These are phyloP conservation scores for Polyommatus iphigenia DNA, from an alignment of 2,888 invertebrate genomes.

Conservation along the genomic window DNA sequence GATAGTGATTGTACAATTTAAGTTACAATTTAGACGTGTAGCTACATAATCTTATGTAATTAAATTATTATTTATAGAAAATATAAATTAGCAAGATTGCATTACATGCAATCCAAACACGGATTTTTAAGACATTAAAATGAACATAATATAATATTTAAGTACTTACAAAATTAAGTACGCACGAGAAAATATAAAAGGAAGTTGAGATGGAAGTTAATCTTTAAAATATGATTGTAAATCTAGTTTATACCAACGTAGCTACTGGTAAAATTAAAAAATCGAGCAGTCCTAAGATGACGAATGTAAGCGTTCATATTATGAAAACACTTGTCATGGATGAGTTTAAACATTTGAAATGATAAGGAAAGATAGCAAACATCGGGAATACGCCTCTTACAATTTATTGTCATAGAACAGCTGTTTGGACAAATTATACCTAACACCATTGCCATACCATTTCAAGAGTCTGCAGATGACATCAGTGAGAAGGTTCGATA, in stretches of 20 bases:
- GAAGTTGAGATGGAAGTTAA: conserved; percentile 37
- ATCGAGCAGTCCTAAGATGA: neutral
- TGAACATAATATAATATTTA: conserved; percentile 21
- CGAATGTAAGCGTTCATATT: neutral
- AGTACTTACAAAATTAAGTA: conserved; percentile 31
- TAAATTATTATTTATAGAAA: neutral
- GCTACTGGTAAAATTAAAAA: neutral
- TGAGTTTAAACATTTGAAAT: conserved; percentile 1
- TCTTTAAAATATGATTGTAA: neutral
- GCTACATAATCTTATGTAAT: neutral
- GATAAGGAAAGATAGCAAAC: conserved; percentile 30
- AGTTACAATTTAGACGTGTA: neutral
- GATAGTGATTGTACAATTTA: neutral
- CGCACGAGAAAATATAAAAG: conserved; percentile 31
- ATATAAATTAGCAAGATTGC: neutral
- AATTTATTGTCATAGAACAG: conserved; percentile 55
- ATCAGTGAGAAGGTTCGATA: neutral
- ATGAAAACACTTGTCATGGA: conserved; percentile 17
- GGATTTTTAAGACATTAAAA: conserved; percentile 18
- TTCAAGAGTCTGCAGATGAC: neutral
- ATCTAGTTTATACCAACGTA: neutral
- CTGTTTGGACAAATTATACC: conserved; percentile 41
- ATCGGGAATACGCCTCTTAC: conserved; percentile 34
- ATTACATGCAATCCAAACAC: neutral
- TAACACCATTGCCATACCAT: conserved; percentile 27